Base-by-base conservation (phyloP, 2,888 invertebrate genomes). In the Pandemis cinnamomeana region DNA sequence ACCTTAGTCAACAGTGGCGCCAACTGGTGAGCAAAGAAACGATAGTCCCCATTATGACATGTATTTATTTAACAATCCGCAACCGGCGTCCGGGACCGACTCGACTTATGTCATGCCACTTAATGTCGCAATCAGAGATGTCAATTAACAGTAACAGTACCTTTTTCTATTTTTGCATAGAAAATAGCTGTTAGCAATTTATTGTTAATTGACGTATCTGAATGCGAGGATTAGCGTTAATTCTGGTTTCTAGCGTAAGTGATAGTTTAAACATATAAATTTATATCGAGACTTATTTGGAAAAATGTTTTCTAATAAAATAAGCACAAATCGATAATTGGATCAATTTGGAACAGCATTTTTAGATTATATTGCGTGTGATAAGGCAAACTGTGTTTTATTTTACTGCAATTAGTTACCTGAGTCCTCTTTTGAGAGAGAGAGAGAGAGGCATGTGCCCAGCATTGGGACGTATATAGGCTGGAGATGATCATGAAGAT, bases 241-340 rank as follows among this genome's bases (percentile, higher is more conserved):
- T 48, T 48, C 46, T 5, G 46, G 44, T 8, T 8, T 44, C 4
- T 44, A 44, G 44, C 44, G 44, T 11, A 48, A 48, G 46, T 11
- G 10, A 48, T 5, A 48, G 11, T 48, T 13, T 13, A 0, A 11
- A 46, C 46, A 46, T 10, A 11, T 46, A 46, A 11, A 46, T 44
- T 44, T 7, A 44, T 48, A 11, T 51, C 51, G n/a, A 51, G 5
- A 51, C 51, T 6, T 13, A n/a, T 51, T 51, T 51, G n/a, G 13
- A n/a, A 51, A 51, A 5, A 51, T 51, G n/a, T 51, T 48, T 51
- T 51, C 5, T 51, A 51, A 46, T 5, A 48, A 48, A 48, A 7
- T 51, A 51, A 51, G 51, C 51, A 51, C 51, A 51, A 51, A 51
- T n/a, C n/a, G n/a, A n/a, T 51, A 13, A n/a, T n/a, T 51, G 51